Evolutionary conservation across 92 coral and sea anemone genomes (phyloP), one percentile per base, ranked within the genome.

Genomic region (Zoanthus gigantus): DNA sequence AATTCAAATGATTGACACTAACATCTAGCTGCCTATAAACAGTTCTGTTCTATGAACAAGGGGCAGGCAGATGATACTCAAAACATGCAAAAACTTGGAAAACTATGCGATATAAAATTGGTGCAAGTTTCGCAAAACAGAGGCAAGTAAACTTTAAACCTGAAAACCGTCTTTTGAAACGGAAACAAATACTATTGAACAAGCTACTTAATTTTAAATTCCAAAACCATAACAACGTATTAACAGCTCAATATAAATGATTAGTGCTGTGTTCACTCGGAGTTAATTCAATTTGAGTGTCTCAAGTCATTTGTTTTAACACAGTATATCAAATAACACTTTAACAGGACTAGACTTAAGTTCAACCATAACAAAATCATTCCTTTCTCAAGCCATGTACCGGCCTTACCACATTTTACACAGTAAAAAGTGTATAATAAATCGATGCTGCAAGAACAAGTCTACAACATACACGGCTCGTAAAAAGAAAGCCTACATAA

Each of bases 321-420:
- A 77, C 32, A 66, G 79, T 53, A 48, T 75, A 88, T 91, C 93
- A 82, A 68, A 83, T 88, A 83, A 23, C 23, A 23, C 23, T 23
- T 23, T 23, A 23, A 82, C 89, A 18, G 79, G 86, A 91, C 91
- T 66, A 80, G n/a, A 85, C 85, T 30, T 30, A 89, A 80, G 37
- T 79, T 86, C 85, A 12, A 83, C 75, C 89, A 58, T 77, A 37
- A 71, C 83, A 78, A 87, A 84, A 68, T 50, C 77, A 48, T 48
- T 34, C 67, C 66, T 88, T 76, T 79, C 88, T 86, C 28, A 60
- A 88, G 87, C 92, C 93, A 92, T 89, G 77, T 83, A 84, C 66
- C 89, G 98, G 94, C 94, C 88, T 88, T 87, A 94, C 98, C 92
- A 82, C 75, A 96, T 93, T 95, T 95, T 95, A 95, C 98, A 95